These are phyloP conservation scores for Synanthedon tipuliformis DNA, from an alignment of 2,888 invertebrate genomes.

Conservation along the genomic window DNA sequence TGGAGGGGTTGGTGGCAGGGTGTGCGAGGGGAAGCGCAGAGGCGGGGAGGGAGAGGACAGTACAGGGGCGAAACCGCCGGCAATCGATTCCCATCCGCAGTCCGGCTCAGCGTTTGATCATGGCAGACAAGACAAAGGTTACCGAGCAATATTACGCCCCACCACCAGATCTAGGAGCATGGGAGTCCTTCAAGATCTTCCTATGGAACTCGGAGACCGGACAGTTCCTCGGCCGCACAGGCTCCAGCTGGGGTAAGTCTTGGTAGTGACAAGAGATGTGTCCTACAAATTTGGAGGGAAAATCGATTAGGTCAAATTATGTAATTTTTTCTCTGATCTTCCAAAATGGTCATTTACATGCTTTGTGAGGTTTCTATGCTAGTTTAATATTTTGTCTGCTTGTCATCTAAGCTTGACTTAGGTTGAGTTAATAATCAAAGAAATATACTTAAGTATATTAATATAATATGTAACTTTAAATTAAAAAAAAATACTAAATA, in stretches of 20 bases:
- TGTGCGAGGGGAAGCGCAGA: constrained; percentile 20
- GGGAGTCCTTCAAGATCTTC: constrained; percentile 87
- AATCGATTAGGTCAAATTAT: constrained; percentile 11
- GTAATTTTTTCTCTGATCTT: too few relatives aligned
- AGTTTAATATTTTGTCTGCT: too few relatives aligned
- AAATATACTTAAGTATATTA: too few relatives aligned
- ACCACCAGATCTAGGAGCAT: constrained; percentile 84
- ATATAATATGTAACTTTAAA: too few relatives aligned
- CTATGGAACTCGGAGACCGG: constrained; percentile 93
- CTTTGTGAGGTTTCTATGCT: too few relatives aligned
- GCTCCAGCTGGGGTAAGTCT: constrained; percentile 93
- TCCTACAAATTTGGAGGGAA: constrained; percentile 37
- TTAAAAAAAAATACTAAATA: too few relatives aligned
- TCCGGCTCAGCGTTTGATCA: constrained; percentile 59
- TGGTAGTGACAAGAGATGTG: background rate
- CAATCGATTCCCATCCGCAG: constrained; percentile 62
- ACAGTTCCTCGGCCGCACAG: constrained; percentile 92
- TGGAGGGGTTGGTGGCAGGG: constrained; percentile 6
- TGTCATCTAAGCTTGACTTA: too few relatives aligned
- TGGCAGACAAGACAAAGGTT: constrained; percentile 82
- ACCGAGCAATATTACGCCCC: constrained; percentile 81
- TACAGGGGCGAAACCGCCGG: constrained; percentile 42
- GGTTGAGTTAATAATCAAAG: too few relatives aligned
- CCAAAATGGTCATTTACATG: too few relatives aligned
- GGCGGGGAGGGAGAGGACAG: constrained; percentile 13